A percentile compares a stretch with the other conserved stretches of the same genome.
phyloP scores from a whole-genome alignment of 2,888 invertebrate species.

The Oscheius myriophilus region DNA sequence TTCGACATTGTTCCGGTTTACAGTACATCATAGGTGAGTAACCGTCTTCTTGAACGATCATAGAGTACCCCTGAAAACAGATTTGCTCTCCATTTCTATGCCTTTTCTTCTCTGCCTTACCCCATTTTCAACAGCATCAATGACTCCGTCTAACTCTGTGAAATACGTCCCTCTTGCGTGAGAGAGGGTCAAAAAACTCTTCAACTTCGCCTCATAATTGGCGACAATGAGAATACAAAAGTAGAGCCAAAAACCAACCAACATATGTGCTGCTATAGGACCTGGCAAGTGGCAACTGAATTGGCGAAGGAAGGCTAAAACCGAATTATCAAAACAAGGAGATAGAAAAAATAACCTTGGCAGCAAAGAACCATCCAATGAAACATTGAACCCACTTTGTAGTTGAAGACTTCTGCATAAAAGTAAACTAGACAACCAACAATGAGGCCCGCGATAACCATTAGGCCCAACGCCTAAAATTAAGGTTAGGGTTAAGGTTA shows the following conservation, averaged over 20 bases:
- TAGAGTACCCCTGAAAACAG: conserved; percentile 40
- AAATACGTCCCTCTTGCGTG: conserved; percentile 46
- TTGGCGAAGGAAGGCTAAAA: conserved; percentile 26
- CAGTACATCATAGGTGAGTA: conserved; percentile 44
- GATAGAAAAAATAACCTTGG: conserved; percentile 3
- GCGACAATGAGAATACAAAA: conserved; percentile 15
- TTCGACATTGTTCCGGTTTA: conserved; percentile 38
- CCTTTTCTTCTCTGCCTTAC: background rate
- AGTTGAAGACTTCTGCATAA: conserved; percentile 37
- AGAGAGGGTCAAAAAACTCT: conserved; percentile 45
- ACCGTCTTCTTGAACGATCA: conserved; percentile 42
- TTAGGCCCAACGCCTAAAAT: conserved; percentile 36
- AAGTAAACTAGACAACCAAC: conserved; percentile 37
- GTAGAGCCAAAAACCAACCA: conserved; percentile 28
- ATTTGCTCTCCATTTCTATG: background rate
- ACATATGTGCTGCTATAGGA: conserved; percentile 21
- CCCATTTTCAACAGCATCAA: conserved; percentile 35
- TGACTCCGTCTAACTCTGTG: conserved; percentile 39
- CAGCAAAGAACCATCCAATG: conserved; percentile 18
- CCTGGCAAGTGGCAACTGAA: conserved; percentile 14
- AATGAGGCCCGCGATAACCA: conserved; percentile 32
- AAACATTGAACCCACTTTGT: conserved; percentile 1
- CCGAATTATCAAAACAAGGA: too few relatives aligned
- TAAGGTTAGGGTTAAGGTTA: too few relatives aligned
- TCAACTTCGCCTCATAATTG: conserved; percentile 36